Percentiles rank a stretch among this genome's conserved stretches.
These are phyloP conservation scores for Nannoperca australis DNA, from an alignment of 2,797 vertebrate species.

Conservation along the genomic window DNA sequence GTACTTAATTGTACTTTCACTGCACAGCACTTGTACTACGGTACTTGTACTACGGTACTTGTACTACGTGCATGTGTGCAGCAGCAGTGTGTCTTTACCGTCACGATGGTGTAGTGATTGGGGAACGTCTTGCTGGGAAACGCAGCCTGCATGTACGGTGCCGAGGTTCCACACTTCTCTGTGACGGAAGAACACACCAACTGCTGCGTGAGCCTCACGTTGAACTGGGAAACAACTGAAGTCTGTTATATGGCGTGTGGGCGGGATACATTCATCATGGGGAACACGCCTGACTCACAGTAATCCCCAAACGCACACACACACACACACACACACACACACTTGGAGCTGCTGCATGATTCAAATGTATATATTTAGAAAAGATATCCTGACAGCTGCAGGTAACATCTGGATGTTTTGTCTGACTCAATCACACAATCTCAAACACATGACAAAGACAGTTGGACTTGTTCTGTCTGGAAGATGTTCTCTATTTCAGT, in stretches of 20 bases:
- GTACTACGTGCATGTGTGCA: not conserved
- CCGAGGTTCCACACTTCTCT: conserved; percentile 82
- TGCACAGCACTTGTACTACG: too few species aligned
- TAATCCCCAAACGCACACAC: not conserved
- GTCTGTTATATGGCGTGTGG: rapidly evolving
- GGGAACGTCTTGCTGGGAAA: conserved; percentile 88
- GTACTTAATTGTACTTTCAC: not conserved
- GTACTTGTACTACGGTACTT: too few species aligned
- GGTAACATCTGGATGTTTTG: too few species aligned
- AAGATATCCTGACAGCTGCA: not conserved
- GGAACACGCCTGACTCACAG: not conserved
- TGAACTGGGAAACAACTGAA: not conserved
- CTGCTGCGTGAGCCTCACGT: not conserved
- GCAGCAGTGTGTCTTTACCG: conserved; percentile 60
- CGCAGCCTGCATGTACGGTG: conserved; percentile 82
- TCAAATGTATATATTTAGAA: not conserved
- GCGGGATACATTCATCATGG: not conserved
- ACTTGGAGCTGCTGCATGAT: not conserved
- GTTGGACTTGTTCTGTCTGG: not conserved
- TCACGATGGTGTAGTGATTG: conserved; percentile 86
- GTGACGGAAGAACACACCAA: not conserved
- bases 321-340: not conserved
- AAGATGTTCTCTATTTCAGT: not conserved
- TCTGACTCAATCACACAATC: too few species aligned
- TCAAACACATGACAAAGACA: too few species aligned